These are phyloP conservation scores for Xanthorhoe spadicearia DNA, from an alignment of 2,888 invertebrate genomes.

Conservation along the genomic window DNA sequence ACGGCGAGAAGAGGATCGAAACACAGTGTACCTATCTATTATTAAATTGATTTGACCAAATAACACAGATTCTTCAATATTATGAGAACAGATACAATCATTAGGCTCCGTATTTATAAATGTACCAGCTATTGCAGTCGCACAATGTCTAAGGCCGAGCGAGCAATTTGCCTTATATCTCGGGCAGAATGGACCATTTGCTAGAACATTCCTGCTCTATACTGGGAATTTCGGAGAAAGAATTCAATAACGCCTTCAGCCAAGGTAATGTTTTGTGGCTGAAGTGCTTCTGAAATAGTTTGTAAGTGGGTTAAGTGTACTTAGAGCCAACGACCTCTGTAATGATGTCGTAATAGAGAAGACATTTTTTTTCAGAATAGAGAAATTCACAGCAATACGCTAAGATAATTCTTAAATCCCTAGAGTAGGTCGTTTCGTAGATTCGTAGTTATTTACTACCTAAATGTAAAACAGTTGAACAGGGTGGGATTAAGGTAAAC, in stretches of 20 bases:
- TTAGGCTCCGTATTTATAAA: not conserved
- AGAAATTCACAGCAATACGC: too few relatives aligned
- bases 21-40: too few relatives aligned
- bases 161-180: constrained; percentile 53
- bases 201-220: constrained; percentile 44
- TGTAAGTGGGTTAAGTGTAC: constrained; percentile 4
- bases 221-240: constrained; percentile 38
- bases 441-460: too few relatives aligned
- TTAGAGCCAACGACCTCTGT: constrained; percentile 5
- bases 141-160: constrained; percentile 33
- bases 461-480: too few relatives aligned
- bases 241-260: constrained; percentile 40
- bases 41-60: too few relatives aligned
- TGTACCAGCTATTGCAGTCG: constrained; percentile 7
- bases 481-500: too few relatives aligned
- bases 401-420: too few relatives aligned
- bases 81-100: too few relatives aligned
- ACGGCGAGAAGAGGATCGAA: too few relatives aligned
- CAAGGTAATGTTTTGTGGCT: constrained; percentile 33
- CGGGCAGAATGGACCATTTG: constrained; percentile 52
- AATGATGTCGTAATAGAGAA: not conserved
- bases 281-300: constrained; percentile 26
- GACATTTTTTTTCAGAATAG: not conserved
- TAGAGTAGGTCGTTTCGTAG: too few relatives aligned
- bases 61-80: too few relatives aligned